A percentile compares a stretch with the other conserved stretches of the same genome.
These are phyloP conservation scores for Plectropomus leopardus DNA, from an alignment of 2,113 vertebrate genomes.

Conservation along the genomic window DNA sequence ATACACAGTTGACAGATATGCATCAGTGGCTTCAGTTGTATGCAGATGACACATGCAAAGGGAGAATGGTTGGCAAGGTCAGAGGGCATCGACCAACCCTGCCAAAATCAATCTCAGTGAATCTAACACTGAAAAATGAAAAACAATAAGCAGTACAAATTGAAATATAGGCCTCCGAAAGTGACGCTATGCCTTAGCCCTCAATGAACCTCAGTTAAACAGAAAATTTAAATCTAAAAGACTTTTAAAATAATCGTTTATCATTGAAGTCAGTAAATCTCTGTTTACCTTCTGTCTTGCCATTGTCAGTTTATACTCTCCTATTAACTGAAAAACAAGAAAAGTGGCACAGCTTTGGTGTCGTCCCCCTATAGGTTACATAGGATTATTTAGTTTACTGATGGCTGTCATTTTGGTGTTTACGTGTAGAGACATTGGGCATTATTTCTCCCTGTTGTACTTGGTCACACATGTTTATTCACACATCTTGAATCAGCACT, in stretches of 20 bases:
- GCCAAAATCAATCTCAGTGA: conserved; percentile 19
- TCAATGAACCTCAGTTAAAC: neutral
- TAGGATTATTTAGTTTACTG: neutral
- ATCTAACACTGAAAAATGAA: neutral
- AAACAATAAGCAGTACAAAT: neutral
- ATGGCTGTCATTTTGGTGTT: neutral
- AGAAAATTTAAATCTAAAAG: neutral
- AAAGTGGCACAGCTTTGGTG: too few relatives aligned
- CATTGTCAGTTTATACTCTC: neutral
- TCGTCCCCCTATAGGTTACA: neutral
- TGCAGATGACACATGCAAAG: conserved; percentile 60
- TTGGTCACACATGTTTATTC: conserved; percentile 9
- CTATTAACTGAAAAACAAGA: neutral
- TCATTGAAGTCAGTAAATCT: neutral
- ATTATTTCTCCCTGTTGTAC: neutral
- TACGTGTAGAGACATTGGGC: neutral
- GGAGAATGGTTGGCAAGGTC: conserved; percentile 38
- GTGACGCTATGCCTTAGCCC: too few relatives aligned
- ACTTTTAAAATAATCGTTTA: neutral
- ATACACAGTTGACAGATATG: conserved; percentile 71
- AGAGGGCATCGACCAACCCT: conserved; percentile 42
- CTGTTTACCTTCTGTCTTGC: neutral
- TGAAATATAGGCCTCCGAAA: neutral
- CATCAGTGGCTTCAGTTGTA: conserved; percentile 70
- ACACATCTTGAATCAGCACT: conserved; percentile 13